A percentile compares a stretch with the other conserved stretches of the same genome.
Conservation (phyloP, 2,888 invertebrate species). For the Hydrotaea diabolus region DNA sequence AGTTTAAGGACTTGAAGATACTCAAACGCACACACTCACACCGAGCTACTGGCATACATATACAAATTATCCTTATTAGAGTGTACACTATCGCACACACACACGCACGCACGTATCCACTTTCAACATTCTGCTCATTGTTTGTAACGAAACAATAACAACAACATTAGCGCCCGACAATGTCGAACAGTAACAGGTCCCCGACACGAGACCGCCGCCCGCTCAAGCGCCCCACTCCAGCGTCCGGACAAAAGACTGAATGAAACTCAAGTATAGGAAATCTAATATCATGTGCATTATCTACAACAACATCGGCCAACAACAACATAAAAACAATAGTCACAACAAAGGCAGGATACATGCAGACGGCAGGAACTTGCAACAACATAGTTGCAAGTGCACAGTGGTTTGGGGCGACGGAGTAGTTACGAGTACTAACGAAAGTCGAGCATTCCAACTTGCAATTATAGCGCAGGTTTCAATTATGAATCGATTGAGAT, state of each 20-base stretch:
- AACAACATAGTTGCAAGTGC: background rate
- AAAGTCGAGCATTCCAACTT: too few species aligned
- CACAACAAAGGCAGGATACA: too few species aligned
- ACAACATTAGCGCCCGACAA: conserved; percentile 16
- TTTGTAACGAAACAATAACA: conserved; percentile 24
- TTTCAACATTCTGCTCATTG: conserved; percentile 29
- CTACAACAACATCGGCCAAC: background rate
- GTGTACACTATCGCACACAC: background rate
- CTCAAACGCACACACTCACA: background rate
- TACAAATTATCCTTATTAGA: conserved; percentile 50
- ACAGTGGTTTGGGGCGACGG: background rate
- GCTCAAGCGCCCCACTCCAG: background rate
- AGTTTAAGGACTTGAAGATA: conserved; percentile 55
- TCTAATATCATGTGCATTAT: conserved; percentile 44
- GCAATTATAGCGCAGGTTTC: too few species aligned
- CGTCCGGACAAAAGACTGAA: background rate
- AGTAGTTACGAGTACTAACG: too few species aligned
- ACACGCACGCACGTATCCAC: background rate
- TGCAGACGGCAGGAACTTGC: background rate
- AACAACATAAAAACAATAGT: background rate
- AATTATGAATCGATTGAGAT: too few species aligned
- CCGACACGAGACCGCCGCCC: conserved; percentile 20
- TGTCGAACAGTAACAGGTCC: conserved; percentile 44
- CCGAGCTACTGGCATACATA: background rate
- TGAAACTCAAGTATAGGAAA: conserved; percentile 5